Percentiles rank a stretch among this genome's conserved stretches.
Evolutionary conservation across 64 coral and sea anemone species (phyloP).

Genomic region (Platygyra sinensis): DNA sequence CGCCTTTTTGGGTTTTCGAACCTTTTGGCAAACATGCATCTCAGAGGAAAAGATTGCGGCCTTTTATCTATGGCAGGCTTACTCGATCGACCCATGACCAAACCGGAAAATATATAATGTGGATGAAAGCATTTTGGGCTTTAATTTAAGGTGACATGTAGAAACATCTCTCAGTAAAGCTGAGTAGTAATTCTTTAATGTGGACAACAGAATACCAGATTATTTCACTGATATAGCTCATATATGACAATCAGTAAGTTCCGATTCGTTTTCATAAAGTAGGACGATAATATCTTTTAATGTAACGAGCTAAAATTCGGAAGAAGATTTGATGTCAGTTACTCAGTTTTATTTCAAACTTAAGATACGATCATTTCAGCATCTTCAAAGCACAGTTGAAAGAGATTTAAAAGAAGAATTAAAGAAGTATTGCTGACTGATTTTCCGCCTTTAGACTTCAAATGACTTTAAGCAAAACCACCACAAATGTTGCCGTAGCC

Average conservation of each 20-base stretch:
- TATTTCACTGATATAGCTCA: conserved; percentile 18
- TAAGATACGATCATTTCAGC: background rate
- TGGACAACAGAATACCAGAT: conserved; percentile 14
- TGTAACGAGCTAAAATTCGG: conserved; percentile 15
- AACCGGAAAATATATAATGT: conserved; percentile 7
- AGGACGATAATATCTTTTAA: conserved; percentile 22
- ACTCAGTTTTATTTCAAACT: background rate
- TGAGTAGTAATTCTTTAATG: conserved; percentile 16
- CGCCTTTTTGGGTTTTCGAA: background rate
- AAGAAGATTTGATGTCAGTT: conserved; percentile 1
- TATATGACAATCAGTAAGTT: conserved; percentile 11
- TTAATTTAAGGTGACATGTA: background rate
- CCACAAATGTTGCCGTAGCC: background rate
- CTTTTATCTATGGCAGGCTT: background rate
- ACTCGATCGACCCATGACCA: background rate
- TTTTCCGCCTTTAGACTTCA: background rate
- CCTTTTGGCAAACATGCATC: background rate
- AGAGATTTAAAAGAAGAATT: background rate
- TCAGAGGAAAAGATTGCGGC: background rate
- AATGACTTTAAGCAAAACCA: background rate
- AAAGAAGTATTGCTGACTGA: background rate
- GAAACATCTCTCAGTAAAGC: conserved; percentile 26
- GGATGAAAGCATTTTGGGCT: background rate
- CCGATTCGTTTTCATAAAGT: background rate
- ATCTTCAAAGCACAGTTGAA: background rate